Conservation (phyloP, 2,797 vertebrate genomes). For the Lithobates sylvaticus region DNA sequence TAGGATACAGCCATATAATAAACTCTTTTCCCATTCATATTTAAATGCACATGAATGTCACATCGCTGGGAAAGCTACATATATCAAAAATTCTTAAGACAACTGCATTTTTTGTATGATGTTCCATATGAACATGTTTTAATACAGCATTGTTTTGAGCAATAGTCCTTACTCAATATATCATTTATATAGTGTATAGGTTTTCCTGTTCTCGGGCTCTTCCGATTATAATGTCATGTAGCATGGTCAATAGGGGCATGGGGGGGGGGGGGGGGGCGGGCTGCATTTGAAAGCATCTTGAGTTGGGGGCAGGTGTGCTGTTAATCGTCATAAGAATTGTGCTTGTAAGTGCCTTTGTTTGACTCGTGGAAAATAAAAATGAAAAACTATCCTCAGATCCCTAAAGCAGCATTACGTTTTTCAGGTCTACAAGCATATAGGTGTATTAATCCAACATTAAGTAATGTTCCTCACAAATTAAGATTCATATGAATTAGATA, state of each 20-base stretch:
- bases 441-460: too few species aligned
- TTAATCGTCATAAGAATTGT: slow-evolving; percentile 6
- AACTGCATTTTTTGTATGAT: background rate
- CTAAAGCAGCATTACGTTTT: background rate
- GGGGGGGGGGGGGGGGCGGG: background rate
- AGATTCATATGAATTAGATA: too few species aligned
- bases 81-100: background rate
- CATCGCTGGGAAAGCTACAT: background rate
- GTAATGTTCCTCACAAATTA: too few species aligned
- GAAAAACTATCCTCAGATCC: background rate
- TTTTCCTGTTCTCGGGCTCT: background rate
- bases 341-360: background rate
- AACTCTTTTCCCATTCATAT: background rate
- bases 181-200: too few species aligned
- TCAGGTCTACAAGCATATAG: background rate
- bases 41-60: background rate
- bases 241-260: background rate
- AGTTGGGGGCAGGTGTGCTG: slow-evolving; percentile 1
- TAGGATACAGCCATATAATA: background rate
- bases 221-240: background rate
- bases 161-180: background rate
- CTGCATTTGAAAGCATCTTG: background rate
- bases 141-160: background rate
- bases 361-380: background rate
- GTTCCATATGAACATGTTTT: background rate